A percentile compares a stretch with the other conserved stretches of the same genome.
phyloP scores from a whole-genome alignment of 2,797 vertebrate genomes.

The Lacerta agilis region DNA sequence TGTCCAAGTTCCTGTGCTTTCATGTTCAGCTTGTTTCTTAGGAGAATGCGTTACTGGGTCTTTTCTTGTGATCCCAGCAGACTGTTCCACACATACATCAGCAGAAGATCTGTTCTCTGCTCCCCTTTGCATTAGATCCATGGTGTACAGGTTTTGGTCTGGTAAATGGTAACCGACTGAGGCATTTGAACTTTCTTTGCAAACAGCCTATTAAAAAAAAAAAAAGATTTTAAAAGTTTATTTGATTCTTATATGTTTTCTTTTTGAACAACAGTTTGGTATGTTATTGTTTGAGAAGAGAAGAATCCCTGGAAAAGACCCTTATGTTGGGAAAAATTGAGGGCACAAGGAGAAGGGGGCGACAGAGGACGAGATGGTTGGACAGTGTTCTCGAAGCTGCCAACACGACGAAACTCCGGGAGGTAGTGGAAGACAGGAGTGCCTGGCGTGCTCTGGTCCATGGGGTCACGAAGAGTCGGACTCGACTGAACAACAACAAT shows the following conservation, averaged over 20 bases:
- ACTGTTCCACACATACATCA: slow-evolving; percentile 37
- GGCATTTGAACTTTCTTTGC: slow-evolving; percentile 75
- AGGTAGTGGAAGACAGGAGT: too few relatives aligned
- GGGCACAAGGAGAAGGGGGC: too few relatives aligned
- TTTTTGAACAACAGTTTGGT: too few relatives aligned
- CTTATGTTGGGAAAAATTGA: too few relatives aligned
- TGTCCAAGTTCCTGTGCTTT: slow-evolving; percentile 53
- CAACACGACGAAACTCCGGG: too few relatives aligned
- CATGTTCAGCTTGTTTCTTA: slow-evolving; percentile 62
- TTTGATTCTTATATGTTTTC: too few relatives aligned
- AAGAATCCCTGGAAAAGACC: too few relatives aligned
- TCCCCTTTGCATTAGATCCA: slow-evolving; percentile 62
- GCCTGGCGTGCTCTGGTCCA: too few relatives aligned
- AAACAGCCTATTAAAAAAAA: slow-evolving; percentile 76
- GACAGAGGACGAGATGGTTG: too few relatives aligned
- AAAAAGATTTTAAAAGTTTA: slow-evolving; percentile 7
- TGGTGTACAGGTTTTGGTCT: slow-evolving; percentile 66
- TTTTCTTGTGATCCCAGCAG: slow-evolving; percentile 48
- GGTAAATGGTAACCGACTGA: slow-evolving; percentile 68
- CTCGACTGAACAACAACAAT: background rate
- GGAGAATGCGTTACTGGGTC: slow-evolving; percentile 50
- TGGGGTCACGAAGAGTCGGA: too few relatives aligned
- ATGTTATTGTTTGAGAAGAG: too few relatives aligned
- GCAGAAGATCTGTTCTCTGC: slow-evolving; percentile 40
- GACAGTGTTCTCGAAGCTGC: too few relatives aligned